A percentile compares a stretch with the other conserved stretches of the same genome.
Conservation (phyloP, 2,797 vertebrate species). For the Poeciliopsis gracilis region DNA sequence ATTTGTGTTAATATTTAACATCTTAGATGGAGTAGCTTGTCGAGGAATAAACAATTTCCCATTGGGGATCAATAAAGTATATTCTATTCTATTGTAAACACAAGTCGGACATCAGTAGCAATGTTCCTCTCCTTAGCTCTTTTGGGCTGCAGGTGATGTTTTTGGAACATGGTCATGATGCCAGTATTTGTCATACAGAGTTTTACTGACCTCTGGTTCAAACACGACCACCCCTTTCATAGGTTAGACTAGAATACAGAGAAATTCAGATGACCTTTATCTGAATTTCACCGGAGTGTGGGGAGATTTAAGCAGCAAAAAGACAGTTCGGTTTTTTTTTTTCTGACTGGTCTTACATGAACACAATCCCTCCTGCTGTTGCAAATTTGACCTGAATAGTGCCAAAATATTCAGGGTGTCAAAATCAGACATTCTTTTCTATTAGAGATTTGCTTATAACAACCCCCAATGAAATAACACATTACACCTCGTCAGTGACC, state of each 20-base stretch:
- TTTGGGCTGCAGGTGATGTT: slow-evolving; percentile 26
- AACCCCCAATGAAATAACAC: background rate
- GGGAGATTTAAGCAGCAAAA: background rate
- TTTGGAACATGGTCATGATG: background rate
- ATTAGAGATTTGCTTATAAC: background rate
- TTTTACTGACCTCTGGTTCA: background rate
- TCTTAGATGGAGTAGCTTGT: too few species aligned
- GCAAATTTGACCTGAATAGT: background rate
- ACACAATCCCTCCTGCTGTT: background rate
- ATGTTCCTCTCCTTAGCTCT: slow-evolving; percentile 3
- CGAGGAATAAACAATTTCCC: too few species aligned
- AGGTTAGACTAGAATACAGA: background rate
- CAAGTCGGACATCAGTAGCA: background rate
- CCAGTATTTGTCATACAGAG: background rate
- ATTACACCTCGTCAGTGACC: background rate
- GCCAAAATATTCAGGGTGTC: background rate
- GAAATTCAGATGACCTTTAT: background rate
- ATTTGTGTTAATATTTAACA: too few species aligned
- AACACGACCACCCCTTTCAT: background rate
- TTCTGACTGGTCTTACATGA: background rate
- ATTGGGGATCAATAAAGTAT: too few species aligned
- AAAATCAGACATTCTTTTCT: background rate
- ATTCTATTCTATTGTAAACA: slow-evolving; percentile 15
- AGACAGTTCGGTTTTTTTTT: too few species aligned
- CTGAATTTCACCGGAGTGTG: background rate